These are phyloP conservation scores for Eurystomus glaucurus DNA, from an alignment of 2,797 vertebrate species.

Conservation along the genomic window DNA sequence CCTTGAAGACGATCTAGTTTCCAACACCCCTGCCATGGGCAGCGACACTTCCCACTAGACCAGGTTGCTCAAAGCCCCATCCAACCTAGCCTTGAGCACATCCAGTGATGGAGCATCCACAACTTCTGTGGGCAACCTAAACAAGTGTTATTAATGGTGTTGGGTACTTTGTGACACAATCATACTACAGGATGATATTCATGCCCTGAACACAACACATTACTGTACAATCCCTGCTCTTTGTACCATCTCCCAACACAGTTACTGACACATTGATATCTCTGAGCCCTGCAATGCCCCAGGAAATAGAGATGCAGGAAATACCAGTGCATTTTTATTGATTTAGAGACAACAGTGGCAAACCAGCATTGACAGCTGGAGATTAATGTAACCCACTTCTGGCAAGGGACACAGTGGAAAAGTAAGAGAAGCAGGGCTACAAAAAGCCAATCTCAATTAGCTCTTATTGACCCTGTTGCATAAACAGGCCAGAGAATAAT, in stretches of 20 bases:
- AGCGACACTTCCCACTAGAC: too few species aligned
- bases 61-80: too few species aligned
- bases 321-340: neutral
- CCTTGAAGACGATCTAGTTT: too few species aligned
- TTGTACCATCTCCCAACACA: neutral
- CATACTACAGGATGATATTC: neutral
- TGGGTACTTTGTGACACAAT: neutral
- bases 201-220: neutral
- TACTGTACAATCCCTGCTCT: rapidly evolving
- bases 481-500: neutral
- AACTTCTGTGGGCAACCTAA: neutral
- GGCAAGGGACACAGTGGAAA: neutral
- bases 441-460: slow-evolving; percentile 16
- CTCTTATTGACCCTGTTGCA: neutral
- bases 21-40: too few species aligned
- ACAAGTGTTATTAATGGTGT: neutral
- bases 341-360: neutral
- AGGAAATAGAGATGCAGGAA: neutral
- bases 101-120: too few species aligned
- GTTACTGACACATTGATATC: neutral
- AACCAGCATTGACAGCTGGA: neutral
- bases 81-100: too few species aligned
- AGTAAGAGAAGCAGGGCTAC: neutral
- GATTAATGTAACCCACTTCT: neutral
- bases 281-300: neutral